Base-by-base conservation (phyloP, 1,140 invertebrate species). In the Zaprionus kolodkinae region DNA sequence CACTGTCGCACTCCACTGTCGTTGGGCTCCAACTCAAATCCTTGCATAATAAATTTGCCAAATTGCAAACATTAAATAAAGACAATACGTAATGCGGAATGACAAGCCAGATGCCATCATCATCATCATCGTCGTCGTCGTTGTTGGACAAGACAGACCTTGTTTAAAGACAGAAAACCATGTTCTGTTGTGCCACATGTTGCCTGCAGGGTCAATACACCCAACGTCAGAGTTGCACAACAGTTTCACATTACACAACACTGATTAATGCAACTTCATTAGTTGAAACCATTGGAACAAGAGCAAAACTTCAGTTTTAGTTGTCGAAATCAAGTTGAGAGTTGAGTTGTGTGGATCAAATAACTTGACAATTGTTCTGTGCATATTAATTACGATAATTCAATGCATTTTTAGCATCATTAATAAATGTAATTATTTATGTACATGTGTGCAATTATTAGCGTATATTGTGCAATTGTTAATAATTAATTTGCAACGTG, bases 51-150 rank as follows among this genome's bases (percentile, higher is more conserved):
- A 89, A 90, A 89, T 89, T 89, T 89, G 72, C 78, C 85, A 85
- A 89, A 89, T 89, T 89, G 86, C 85, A 89, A 89, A 81, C 78
- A 89, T 89, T 89, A 89, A 89, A 89, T 89, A 85, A 89, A 85
- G 85, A 89, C 84, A 88, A 76, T 76, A 30, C 69, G 61, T 69
- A 72, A 88, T 82, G 81, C 78, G 85, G 80, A 84, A 78, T 84
- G 73, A 76, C 80, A 88, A 78, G 80, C 64, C 73, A 75, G 67
- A 74, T 68, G 64, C 73, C 62, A 71, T 27, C 61, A 76, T 30
- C 64, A 69, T 30, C 36, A 67, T n/a, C 30, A 65, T 11, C 55
- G 56, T 5, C 35, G 61, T n/a, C 57, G 33, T 30, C 27, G 27
- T 30, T 6, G 27, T 30, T 6, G 27, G n/a, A 21, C 40, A 48